Base-by-base conservation (phyloP, 1,140 invertebrate species). In the Plutomurus gul region DNA sequence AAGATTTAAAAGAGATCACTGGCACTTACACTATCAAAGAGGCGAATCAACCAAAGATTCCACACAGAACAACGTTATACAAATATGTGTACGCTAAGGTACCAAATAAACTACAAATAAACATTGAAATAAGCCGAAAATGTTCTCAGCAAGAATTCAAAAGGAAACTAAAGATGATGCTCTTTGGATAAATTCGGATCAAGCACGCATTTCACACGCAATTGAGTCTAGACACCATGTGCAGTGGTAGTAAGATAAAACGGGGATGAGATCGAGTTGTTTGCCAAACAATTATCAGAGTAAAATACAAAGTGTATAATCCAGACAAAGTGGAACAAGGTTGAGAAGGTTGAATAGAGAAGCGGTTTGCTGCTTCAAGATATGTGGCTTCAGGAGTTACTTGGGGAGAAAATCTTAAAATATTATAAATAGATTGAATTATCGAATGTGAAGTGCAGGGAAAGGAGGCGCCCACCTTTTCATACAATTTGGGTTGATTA, bases 151-250 rank as follows among this genome's bases (percentile, higher is more conserved):
- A 13, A 43, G 39, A 43, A 43, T 43, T n/a, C n/a, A n/a, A n/a
- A n/a, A n/a, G n/a, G n/a, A n/a, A n/a, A n/a, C n/a, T n/a, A n/a
- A n/a, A n/a, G n/a, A n/a, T n/a, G n/a, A n/a, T n/a, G n/a, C n/a
- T 33, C 56, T 65, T 27, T 30, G 27, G 30, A 16, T 43, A 8
- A 43, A 43, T 60, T 60, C 56, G 13, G 56, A 65, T 65, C 56
- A 65, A 65, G n/a, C 25, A 65, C 56, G 18, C 56, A 65, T 65
- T 65, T 65, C 56, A 65, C 56, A 65, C 56, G 56, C 56, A 65
- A 33, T 65, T 65, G 56, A 65, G 18, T 27, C 56, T 65, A 30
- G 36, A 33, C 30, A 33, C 27, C n/a, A 18, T 65, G 16, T 30
- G n/a, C n/a, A n/a, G n/a, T n/a, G n/a, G n/a, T n/a, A n/a, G n/a